Evolutionary conservation across 2,888 invertebrate species (phyloP).

Genomic region (Amphipyra tragopoginis): DNA sequence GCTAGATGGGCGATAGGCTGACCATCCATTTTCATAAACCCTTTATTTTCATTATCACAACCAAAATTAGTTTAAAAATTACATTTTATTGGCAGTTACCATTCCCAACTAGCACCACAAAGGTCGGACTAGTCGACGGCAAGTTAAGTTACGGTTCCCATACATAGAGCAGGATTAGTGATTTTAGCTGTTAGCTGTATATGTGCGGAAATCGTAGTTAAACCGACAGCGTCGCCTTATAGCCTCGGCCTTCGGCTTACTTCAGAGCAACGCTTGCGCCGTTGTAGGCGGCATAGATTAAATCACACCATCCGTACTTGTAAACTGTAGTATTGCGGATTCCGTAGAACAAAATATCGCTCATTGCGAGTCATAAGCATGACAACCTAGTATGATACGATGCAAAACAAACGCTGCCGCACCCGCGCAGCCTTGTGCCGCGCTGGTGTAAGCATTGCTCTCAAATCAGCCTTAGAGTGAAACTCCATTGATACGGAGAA

Average conservation of each 20-base stretch:
- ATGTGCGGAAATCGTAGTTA: background rate
- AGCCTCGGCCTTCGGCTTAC: conserved; percentile 7
- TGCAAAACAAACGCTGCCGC: conserved; percentile 3
- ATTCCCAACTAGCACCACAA: conserved; percentile 17
- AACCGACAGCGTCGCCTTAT: conserved; percentile 14
- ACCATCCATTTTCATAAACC: background rate
- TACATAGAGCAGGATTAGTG: conserved; percentile 1
- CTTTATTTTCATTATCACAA: background rate
- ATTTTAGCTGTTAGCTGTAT: background rate
- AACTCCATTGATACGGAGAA: conserved; percentile 42
- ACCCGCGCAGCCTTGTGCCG: background rate
- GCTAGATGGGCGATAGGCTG: conserved; percentile 28
- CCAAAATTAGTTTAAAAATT: background rate
- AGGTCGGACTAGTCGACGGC: conserved; percentile 16
- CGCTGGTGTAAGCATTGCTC: conserved; percentile 14
- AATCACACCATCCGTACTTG: too few species aligned
- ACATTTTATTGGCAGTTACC: conserved; percentile 5
- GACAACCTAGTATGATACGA: conserved; percentile 13
- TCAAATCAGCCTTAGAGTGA: conserved; percentile 37
- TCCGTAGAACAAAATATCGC: too few species aligned
- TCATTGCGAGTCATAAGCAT: conserved; percentile 12
- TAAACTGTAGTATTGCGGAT: too few species aligned
- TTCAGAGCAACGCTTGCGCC: conserved; percentile 16
- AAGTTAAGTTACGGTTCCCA: conserved; percentile 7
- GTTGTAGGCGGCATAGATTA: too few species aligned